These are phyloP conservation scores for Ascaphus truei DNA, from an alignment of 2,113 vertebrate genomes.

Conservation along the genomic window DNA sequence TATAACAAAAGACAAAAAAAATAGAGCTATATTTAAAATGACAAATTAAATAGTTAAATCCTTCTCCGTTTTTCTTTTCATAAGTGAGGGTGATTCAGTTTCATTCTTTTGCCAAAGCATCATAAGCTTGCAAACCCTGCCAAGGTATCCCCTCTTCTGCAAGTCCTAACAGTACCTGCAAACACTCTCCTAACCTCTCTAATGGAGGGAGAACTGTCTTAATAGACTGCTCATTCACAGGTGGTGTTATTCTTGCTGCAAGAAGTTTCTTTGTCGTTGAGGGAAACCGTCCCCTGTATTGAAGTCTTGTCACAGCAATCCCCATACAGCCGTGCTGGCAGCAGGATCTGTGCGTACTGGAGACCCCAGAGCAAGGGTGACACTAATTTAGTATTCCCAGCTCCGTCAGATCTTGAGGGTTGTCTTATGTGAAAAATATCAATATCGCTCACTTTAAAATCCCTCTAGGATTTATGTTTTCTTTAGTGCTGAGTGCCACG, in stretches of 20 bases:
- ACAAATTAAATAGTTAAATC: too few relatives aligned
- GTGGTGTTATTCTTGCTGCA: neutral
- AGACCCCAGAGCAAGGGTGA: neutral
- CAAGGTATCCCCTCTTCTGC: too few relatives aligned
- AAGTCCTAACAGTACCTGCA: too few relatives aligned
- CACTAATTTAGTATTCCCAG: slow-evolving; percentile 9
- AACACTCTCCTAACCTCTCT: too few relatives aligned
- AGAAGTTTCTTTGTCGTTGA: neutral
- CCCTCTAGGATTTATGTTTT: neutral
- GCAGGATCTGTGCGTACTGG: neutral
- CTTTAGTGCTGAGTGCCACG: neutral
- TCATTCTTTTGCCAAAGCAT: too few relatives aligned
- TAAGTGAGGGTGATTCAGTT: too few relatives aligned
- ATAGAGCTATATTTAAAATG: too few relatives aligned
- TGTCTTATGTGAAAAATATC: slow-evolving; percentile 20
- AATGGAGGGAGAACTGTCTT: too few relatives aligned
- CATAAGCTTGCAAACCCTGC: too few relatives aligned
- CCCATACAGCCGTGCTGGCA: neutral
- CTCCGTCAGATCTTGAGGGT: slow-evolving; percentile 9
- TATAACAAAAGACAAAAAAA: too few relatives aligned
- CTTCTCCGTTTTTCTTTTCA: too few relatives aligned
- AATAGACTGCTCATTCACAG: too few relatives aligned
- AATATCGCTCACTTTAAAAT: slow-evolving; percentile 8
- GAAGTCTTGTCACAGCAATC: neutral
- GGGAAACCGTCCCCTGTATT: neutral